Conservation (phyloP, 2,797 vertebrate species). For the Apogon talboti region DNA sequence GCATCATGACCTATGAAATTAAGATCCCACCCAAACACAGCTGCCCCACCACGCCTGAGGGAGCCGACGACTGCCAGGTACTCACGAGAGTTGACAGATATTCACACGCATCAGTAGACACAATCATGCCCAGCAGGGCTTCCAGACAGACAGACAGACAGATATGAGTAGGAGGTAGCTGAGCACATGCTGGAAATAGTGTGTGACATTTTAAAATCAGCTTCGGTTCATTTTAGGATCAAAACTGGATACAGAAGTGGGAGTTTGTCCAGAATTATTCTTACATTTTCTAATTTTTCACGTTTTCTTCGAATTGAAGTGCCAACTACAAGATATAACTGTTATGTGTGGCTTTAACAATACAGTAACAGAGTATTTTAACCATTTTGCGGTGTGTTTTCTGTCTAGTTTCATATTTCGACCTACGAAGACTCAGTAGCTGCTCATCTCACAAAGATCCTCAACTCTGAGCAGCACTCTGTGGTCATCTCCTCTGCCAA, state of each 20-base stretch:
- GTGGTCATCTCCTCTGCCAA: conserved; percentile 97
- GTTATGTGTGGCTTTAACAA: neutral
- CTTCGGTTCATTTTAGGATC: conserved; percentile 16
- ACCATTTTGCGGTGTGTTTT: neutral
- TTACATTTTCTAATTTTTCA: neutral
- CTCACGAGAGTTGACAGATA: conserved; percentile 34
- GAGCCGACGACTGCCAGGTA: conserved; percentile 92
- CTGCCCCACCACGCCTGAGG: conserved; percentile 90
- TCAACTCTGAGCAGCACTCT: conserved; percentile 96
- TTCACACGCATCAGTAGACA: conserved; percentile 39
- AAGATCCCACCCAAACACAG: conserved; percentile 94
- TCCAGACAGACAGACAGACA: conserved; percentile 31
- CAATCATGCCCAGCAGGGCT: conserved; percentile 30
- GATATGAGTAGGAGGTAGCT: conserved; percentile 11
- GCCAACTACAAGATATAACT: neutral
- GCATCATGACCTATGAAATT: conserved; percentile 99
- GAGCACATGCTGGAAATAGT: conserved; percentile 15
- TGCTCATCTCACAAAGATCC: conserved; percentile 95
- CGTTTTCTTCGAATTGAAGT: neutral
- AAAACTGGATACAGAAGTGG: neutral
- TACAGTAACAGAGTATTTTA: too few relatives aligned
- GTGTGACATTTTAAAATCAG: conserved; percentile 15
- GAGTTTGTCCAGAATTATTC: neutral
- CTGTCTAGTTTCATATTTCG: conserved; percentile 89
- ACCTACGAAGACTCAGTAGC: conserved; percentile 96